Evolutionary conservation across 2,113 vertebrate genomes (phyloP).

Genomic region (Hemichromis elongatus): DNA sequence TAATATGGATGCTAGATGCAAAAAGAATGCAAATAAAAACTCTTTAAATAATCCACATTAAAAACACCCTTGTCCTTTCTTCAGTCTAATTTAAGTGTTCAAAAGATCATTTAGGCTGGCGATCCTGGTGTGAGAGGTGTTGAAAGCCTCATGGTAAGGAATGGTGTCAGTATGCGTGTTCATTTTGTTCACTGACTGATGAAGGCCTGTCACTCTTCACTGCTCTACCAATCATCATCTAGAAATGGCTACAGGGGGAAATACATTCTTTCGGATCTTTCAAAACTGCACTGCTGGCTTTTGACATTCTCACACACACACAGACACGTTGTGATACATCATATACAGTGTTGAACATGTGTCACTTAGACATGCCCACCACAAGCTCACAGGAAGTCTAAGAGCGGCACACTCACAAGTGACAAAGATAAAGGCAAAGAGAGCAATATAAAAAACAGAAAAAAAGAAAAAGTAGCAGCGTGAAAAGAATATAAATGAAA

Average conservation of each 20-base stretch:
- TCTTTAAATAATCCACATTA: not conserved
- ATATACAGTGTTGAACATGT: not conserved
- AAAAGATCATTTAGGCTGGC: not conserved
- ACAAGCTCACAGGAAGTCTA: not conserved
- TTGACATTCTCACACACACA: slow-evolving; percentile 6
- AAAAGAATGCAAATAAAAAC: not conserved
- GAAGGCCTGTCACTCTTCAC: slow-evolving; percentile 29
- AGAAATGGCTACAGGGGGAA: not conserved
- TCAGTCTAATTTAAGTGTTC: not conserved
- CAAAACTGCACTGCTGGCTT: not conserved
- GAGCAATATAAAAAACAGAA: not conserved
- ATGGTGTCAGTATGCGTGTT: slow-evolving; percentile 3
- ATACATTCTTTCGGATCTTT: not conserved
- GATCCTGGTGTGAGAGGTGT: not conserved
- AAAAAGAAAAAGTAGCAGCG: not conserved
- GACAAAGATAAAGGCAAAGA: not conserved
- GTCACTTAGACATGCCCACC: not conserved
- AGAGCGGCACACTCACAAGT: not conserved
- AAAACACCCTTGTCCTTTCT: not conserved
- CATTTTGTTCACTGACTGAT: slow-evolving; percentile 11
- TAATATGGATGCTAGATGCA: not conserved
- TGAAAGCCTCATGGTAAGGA: not conserved
- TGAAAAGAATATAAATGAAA: not conserved
- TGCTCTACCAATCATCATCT: slow-evolving; percentile 1
- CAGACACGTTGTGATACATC: not conserved